Conservation (phyloP, 2,113 vertebrate genomes). For the Leptobrachium leishanense region DNA sequence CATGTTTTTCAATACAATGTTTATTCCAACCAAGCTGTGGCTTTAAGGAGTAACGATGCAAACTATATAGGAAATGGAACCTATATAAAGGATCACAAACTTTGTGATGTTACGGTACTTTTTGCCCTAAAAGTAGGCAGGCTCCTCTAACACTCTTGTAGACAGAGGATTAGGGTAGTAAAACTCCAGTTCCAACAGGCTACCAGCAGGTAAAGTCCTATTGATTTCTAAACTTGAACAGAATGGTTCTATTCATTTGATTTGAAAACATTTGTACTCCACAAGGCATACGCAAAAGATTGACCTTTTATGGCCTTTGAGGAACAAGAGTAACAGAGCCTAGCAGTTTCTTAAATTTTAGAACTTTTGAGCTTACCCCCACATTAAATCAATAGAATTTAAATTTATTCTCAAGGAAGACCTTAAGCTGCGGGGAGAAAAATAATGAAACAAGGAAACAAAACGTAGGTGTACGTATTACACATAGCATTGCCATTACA, state of each 20-base stretch:
- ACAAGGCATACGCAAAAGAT: too few species aligned
- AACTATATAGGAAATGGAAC: neutral
- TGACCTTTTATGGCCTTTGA: neutral
- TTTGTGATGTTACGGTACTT: too few species aligned
- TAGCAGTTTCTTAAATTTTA: neutral
- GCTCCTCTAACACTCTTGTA: too few species aligned
- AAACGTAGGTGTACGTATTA: neutral
- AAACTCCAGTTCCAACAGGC: too few species aligned
- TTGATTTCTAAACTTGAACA: too few species aligned
- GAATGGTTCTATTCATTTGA: too few species aligned
- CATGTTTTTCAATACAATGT: neutral
- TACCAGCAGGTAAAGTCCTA: too few species aligned
- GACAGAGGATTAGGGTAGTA: too few species aligned
- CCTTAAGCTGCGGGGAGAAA: neutral
- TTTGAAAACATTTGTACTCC: too few species aligned
- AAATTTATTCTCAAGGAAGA: neutral
- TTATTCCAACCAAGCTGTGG: neutral
- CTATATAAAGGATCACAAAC: too few species aligned
- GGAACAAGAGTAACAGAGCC: neutral
- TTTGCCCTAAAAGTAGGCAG: too few species aligned
- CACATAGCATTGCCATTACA: slow-evolving; percentile 2
- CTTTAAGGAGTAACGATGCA: neutral
- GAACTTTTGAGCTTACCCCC: neutral
- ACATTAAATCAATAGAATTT: neutral
- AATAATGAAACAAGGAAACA: neutral